Evolutionary conservation across 2,888 invertebrate genomes (phyloP).

Genomic region (Sphecodes monilicornis): DNA sequence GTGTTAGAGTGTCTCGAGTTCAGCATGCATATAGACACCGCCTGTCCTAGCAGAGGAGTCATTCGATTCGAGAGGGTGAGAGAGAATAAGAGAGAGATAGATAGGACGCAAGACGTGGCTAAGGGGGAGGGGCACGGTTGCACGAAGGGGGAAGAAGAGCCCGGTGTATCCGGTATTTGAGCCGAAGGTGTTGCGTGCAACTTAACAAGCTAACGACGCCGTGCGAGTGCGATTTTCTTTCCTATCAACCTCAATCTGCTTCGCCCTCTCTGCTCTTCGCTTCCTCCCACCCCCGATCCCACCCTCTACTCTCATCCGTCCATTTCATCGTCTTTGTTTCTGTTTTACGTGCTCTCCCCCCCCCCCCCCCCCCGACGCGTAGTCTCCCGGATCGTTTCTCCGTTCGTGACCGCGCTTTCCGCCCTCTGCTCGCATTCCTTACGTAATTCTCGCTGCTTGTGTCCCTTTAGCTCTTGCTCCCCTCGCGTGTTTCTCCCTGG

Average conservation of each 20-base stretch:
- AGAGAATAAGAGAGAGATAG: neutral
- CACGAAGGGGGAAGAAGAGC: conserved; percentile 65
- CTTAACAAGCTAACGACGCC: conserved; percentile 84
- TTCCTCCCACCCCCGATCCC: conserved; percentile 23
- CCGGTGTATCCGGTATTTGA: conserved; percentile 83
- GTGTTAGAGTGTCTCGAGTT: neutral
- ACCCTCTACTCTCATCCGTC: conserved; percentile 35
- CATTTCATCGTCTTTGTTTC: conserved; percentile 15
- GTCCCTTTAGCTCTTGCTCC: neutral
- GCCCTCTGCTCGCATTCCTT: conserved; percentile 35
- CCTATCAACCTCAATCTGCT: conserved; percentile 84
- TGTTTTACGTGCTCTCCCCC: conserved; percentile 11
- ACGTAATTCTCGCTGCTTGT: conserved; percentile 45
- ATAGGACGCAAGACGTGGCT: neutral
- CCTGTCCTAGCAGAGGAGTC: neutral
- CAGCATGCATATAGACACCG: neutral
- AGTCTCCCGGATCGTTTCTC: conserved; percentile 34
- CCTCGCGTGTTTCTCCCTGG: neutral
- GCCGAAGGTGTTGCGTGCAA: conserved; percentile 84
- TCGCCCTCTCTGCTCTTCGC: conserved; percentile 65
- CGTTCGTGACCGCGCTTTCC: conserved; percentile 46
- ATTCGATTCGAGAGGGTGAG: neutral
- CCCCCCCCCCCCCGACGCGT: neutral
- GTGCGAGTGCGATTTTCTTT: conserved; percentile 84
- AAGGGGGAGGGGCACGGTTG: conserved; percentile 37